phyloP scores from a whole-genome alignment of 1,140 invertebrate genomes.

The Lamellibrachia luymesi region DNA sequence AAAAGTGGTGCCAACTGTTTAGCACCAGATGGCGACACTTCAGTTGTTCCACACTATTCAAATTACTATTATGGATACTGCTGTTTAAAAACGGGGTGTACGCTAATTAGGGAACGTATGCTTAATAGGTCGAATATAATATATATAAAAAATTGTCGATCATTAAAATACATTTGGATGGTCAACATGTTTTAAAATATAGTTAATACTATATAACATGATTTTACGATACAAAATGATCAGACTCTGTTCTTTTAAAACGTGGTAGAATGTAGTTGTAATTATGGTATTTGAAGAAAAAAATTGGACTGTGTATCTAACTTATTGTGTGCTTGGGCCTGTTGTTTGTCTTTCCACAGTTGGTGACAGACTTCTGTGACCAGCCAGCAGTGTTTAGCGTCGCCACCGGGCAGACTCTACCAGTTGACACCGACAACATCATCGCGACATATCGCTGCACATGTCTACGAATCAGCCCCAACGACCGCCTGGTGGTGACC shows the following conservation, averaged over 20 bases:
- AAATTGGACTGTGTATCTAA: not conserved
- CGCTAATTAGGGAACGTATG: no score
- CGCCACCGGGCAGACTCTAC: not conserved
- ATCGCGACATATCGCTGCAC: slow-evolving; percentile 1
- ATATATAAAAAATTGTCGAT: no score
- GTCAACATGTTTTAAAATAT: no score
- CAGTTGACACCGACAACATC: not conserved
- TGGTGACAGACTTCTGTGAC: slow-evolving; percentile 15
- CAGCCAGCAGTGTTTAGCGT: not conserved
- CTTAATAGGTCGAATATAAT: not conserved
- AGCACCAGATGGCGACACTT: no score
- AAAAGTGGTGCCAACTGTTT: no score
- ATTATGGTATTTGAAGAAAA: no score
- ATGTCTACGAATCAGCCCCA: slow-evolving; percentile 9
- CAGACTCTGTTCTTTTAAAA: no score
- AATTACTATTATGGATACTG: no score
- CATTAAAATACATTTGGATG: no score
- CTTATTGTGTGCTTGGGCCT: not conserved
- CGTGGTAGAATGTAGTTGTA: no score
- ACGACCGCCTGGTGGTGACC: slow-evolving; percentile 9
- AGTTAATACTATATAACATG: not conserved
- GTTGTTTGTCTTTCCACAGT: not conserved
- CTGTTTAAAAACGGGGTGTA: no score
- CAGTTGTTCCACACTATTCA: no score
- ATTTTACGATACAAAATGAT: not conserved